These are phyloP conservation scores for Aphyosemion australe DNA, from an alignment of 2,113 vertebrate genomes.

Conservation along the genomic window DNA sequence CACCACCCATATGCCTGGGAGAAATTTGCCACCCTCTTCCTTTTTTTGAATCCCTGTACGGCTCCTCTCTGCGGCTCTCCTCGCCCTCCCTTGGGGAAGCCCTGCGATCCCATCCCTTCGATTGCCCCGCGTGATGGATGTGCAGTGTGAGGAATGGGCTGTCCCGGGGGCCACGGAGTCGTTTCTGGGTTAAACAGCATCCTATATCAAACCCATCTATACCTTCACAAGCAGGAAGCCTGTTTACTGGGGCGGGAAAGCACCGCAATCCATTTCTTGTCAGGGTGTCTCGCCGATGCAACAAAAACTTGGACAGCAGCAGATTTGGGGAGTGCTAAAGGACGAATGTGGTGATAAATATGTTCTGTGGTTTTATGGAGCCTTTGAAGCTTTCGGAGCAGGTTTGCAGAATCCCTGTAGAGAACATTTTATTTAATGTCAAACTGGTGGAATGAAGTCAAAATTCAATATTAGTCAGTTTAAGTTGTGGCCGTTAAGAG, in stretches of 20 bases:
- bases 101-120: slow-evolving; percentile 69
- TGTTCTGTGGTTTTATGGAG: slow-evolving; percentile 33
- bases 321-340: slow-evolving; percentile 41
- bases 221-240: slow-evolving; percentile 70
- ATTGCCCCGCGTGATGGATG: slow-evolving; percentile 77
- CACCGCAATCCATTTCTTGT: slow-evolving; percentile 66
- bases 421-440: neutral
- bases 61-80: slow-evolving; percentile 42
- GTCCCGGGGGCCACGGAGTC: slow-evolving; percentile 61
- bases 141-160: slow-evolving; percentile 69
- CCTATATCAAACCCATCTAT: slow-evolving; percentile 72
- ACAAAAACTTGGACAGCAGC: slow-evolving; percentile 40
- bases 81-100: slow-evolving; percentile 57
- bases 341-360: slow-evolving; percentile 41
- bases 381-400: neutral
- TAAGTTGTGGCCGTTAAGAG: neutral
- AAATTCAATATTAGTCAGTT: neutral
- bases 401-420: neutral
- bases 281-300: slow-evolving; percentile 55
- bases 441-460: neutral
- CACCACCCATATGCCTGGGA: slow-evolving; percentile 56
- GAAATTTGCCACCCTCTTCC: slow-evolving; percentile 65
- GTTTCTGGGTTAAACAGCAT: slow-evolving; percentile 79
- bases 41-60: slow-evolving; percentile 47
- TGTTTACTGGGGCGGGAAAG: slow-evolving; percentile 71